phyloP scores from a whole-genome alignment of 2,888 invertebrate species.

The Lobophora halterata region DNA sequence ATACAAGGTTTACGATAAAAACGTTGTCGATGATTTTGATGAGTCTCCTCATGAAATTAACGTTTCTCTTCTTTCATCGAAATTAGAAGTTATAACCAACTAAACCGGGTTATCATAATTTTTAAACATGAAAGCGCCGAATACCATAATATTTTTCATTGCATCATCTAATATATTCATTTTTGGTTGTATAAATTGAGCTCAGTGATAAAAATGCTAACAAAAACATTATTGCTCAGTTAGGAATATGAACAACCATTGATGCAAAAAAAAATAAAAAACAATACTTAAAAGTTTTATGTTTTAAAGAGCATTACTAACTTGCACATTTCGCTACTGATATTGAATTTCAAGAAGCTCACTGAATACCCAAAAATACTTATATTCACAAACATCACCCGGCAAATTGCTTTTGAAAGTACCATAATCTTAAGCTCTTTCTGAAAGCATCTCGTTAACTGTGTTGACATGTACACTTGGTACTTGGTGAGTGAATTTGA shows the following conservation, averaged over 20 bases:
- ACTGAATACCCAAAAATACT: too few species aligned
- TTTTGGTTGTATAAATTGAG: too few species aligned
- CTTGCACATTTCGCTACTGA: too few species aligned
- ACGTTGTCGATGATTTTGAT: slow-evolving; percentile 33
- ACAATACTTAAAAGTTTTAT: too few species aligned
- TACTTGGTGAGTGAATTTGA: slow-evolving; percentile 69
- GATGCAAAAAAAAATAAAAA: too few species aligned
- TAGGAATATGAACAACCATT: too few species aligned
- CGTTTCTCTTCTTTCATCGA: slow-evolving; percentile 27
- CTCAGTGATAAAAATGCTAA: too few species aligned
- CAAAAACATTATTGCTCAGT: too few species aligned
- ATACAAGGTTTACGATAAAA: slow-evolving; percentile 36
- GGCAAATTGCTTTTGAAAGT: slow-evolving; percentile 64
- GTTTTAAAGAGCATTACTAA: too few species aligned
- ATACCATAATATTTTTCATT: slow-evolving; percentile 14
- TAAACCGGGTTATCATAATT: slow-evolving; percentile 29
- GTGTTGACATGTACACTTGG: slow-evolving; percentile 73
- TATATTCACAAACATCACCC: too few species aligned
- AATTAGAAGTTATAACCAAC: slow-evolving; percentile 34
- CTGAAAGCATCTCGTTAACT: slow-evolving; percentile 66
- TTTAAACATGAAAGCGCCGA: slow-evolving; percentile 31
- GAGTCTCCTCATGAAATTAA: slow-evolving; percentile 27
- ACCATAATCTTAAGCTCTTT: slow-evolving; percentile 54
- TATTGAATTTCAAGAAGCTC: too few species aligned
- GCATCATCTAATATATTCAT: too few species aligned